Evolutionary conservation across 30 jellyfish, hydroid and myxozoan species (phyloP).

Genomic region (Clytia hemisphaerica): DNA sequence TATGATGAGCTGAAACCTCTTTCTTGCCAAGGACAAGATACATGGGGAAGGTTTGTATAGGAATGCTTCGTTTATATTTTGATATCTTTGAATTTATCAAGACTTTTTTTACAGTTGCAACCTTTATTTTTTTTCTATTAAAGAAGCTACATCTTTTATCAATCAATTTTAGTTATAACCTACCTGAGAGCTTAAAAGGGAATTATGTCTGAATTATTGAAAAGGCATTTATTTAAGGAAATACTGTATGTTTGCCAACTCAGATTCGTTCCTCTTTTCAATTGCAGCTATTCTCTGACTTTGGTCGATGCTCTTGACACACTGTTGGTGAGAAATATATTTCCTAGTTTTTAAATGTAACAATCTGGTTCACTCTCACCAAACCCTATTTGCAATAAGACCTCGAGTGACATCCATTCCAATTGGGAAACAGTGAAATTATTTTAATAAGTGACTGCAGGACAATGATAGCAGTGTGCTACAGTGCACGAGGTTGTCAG

Average conservation of each 20-base stretch:
- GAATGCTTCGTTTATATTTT: background rate
- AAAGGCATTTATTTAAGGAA: too few species aligned
- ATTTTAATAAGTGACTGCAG: too few species aligned
- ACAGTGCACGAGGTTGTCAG: too few species aligned
- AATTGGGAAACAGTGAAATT: too few species aligned
- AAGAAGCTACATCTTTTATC: background rate
- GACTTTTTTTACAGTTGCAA: background rate
- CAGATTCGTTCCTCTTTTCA: too few species aligned
- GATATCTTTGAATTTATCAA: background rate
- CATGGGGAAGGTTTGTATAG: constrained; percentile 21
- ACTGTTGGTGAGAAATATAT: constrained; percentile 43
- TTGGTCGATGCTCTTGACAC: constrained; percentile 90
- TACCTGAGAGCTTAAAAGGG: background rate
- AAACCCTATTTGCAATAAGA: too few species aligned
- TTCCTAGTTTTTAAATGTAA: background rate
- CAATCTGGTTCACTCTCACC: too few species aligned
- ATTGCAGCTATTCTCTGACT: constrained; percentile 72
- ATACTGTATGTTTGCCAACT: too few species aligned
- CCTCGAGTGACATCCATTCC: too few species aligned
- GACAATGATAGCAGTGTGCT: too few species aligned
- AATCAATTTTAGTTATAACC: background rate
- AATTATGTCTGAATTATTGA: too few species aligned
- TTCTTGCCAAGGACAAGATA: constrained; percentile 66
- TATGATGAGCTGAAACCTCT: constrained; percentile 84
- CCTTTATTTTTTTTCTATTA: background rate